Conservation (phyloP, 2,113 vertebrate genomes). For the Hydrochoerus hydrochaeris region DNA sequence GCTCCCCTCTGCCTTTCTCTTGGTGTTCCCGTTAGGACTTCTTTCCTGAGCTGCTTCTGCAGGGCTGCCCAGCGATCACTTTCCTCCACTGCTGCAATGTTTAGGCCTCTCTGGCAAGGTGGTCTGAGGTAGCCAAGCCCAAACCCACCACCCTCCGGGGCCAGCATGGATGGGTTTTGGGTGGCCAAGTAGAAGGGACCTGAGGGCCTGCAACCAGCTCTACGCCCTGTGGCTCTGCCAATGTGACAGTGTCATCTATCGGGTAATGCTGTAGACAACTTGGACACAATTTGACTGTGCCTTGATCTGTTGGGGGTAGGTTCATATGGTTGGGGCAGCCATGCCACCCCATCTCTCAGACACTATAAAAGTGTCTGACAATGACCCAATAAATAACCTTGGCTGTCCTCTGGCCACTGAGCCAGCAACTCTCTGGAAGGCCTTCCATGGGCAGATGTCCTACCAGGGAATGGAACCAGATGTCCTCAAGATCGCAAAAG, state of each 20-base stretch:
- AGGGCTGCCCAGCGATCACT: background rate
- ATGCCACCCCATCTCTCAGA: background rate
- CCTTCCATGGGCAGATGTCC: slow-evolving; percentile 10
- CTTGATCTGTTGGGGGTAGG: background rate
- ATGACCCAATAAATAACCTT: background rate
- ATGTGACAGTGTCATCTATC: accelerated
- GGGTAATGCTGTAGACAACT: background rate
- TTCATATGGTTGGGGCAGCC: background rate
- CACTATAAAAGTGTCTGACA: background rate
- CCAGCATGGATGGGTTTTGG: background rate
- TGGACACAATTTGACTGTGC: background rate
- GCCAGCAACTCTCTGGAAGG: background rate
- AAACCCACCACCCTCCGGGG: background rate
- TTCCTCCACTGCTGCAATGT: background rate
- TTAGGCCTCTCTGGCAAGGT: background rate
- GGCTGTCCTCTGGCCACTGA: slow-evolving; percentile 32
- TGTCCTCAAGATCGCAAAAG: slow-evolving; percentile 65
- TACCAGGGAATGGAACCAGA: slow-evolving; percentile 57
- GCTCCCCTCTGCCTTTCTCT: background rate
- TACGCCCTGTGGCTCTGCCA: background rate
- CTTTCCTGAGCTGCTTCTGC: background rate
- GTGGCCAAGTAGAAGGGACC: background rate
- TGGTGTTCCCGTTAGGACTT: background rate
- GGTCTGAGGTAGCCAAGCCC: background rate
- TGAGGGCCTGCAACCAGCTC: background rate